These are phyloP conservation scores for Elephas maximus DNA, from an alignment of 2,113 vertebrate genomes.

Conservation along the genomic window DNA sequence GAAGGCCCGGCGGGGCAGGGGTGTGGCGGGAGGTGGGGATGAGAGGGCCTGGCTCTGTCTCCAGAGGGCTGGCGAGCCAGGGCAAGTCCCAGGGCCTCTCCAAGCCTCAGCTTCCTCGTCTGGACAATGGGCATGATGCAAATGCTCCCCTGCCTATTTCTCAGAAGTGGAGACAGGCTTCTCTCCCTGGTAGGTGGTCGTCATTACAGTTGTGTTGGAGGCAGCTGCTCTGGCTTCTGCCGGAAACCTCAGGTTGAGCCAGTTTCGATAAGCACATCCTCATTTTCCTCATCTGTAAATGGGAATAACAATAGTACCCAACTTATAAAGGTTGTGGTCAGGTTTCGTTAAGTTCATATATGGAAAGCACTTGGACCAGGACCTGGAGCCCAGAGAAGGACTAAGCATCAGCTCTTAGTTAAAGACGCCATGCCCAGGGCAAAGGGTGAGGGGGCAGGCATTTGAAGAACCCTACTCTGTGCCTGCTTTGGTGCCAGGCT, in stretches of 20 bases:
- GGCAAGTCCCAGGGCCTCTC: rapidly evolving
- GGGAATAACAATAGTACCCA: not conserved
- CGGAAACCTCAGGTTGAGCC: not conserved
- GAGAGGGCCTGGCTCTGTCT: not conserved
- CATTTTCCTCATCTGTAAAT: not conserved
- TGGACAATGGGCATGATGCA: not conserved
- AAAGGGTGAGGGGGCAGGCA: not conserved
- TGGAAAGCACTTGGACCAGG: not conserved
- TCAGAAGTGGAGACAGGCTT: no score
- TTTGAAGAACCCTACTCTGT: not conserved
- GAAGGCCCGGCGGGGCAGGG: not conserved
- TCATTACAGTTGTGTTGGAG: not conserved
- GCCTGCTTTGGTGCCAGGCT: rapidly evolving
- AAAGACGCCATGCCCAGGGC: not conserved
- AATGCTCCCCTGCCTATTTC: not conserved
- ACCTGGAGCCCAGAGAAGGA: not conserved
- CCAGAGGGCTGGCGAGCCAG: not conserved
- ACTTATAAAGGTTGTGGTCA: not conserved
- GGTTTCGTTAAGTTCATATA: not conserved
- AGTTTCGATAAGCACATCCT: not conserved
- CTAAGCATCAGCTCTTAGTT: not conserved
- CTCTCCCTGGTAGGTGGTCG: not conserved
- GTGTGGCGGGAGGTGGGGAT: rapidly evolving
- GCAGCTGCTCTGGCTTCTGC: not conserved
- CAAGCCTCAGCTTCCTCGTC: not conserved